Evolutionary conservation across 53 echinoderm and acorn worm genomes (phyloP).

Genomic region (Zoroaster sp.): DNA sequence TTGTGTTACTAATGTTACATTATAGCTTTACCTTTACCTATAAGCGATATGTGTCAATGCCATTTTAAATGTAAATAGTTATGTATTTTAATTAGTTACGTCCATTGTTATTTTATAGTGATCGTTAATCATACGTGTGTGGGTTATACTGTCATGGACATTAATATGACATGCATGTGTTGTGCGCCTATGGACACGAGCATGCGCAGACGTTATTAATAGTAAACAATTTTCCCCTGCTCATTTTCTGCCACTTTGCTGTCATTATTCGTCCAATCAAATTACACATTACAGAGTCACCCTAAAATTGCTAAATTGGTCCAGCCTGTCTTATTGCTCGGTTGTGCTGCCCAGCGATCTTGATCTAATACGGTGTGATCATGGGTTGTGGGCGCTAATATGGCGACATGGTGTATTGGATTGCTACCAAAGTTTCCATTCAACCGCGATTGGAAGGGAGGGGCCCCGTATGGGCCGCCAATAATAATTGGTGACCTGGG

Average conservation of each 20-base stretch:
- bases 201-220: not conserved
- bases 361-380: conserved; percentile 40
- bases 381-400: conserved; percentile 3
- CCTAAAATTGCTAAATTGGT: not conserved
- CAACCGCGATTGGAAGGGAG: conserved; percentile 63
- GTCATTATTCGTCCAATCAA: not conserved
- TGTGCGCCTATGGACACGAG: not conserved
- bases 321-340: not conserved
- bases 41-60: too few species aligned
- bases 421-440: conserved; percentile 16
- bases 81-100: too few species aligned
- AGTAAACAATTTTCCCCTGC: not conserved
- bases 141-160: not conserved
- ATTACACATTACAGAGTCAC: not conserved
- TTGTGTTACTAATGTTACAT: too few species aligned
- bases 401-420: conserved; percentile 30
- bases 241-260: conserved; percentile 3
- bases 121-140: not conserved
- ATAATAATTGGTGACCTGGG: conserved; percentile 64
- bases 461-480: conserved; percentile 49
- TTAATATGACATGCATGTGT: not conserved
- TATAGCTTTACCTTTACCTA: too few species aligned
- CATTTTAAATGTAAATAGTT: too few species aligned
- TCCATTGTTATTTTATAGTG: too few species aligned
- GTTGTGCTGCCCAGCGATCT: not conserved